Conservation (phyloP, 1,140 invertebrate genomes). For the Diplogasteroides magnus region DNA sequence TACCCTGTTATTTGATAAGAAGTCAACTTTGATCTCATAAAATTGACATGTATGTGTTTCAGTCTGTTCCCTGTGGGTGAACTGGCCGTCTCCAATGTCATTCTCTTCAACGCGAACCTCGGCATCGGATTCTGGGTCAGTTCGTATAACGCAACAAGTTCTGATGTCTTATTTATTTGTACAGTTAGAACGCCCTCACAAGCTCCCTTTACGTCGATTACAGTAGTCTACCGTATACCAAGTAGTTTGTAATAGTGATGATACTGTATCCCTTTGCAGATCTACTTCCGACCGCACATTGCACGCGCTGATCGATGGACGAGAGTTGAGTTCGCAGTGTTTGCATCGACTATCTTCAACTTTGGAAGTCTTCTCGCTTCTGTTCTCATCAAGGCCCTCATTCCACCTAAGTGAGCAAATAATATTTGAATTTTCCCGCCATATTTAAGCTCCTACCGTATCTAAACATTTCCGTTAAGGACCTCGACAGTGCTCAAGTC, state of each 20-base stretch:
- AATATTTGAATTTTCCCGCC: neutral
- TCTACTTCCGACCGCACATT: neutral
- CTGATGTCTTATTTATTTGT: neutral
- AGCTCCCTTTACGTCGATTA: no score
- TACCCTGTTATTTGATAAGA: no score
- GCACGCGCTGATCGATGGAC: neutral
- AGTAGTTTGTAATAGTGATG: neutral
- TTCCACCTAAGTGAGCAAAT: conserved; percentile 61
- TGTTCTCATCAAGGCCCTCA: conserved; percentile 66
- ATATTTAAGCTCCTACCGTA: neutral
- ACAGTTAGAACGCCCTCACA: no score
- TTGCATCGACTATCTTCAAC: conserved; percentile 61
- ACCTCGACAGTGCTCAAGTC: conserved; percentile 1
- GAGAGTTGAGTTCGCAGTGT: conserved; percentile 29
- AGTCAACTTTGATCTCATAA: neutral
- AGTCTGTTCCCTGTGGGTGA: conserved; percentile 36
- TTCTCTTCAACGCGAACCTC: conserved; percentile 38
- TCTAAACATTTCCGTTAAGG: neutral
- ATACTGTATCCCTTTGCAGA: neutral
- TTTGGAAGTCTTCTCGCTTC: conserved; percentile 70
- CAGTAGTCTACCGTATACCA: no score
- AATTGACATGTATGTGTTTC: no score
- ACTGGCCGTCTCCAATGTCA: conserved; percentile 35
- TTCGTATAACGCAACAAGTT: neutral
- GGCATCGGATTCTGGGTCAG: conserved; percentile 35